These are phyloP conservation scores for Nesidiocoris tenuis DNA, from an alignment of 2,888 invertebrate genomes.

Conservation along the genomic window DNA sequence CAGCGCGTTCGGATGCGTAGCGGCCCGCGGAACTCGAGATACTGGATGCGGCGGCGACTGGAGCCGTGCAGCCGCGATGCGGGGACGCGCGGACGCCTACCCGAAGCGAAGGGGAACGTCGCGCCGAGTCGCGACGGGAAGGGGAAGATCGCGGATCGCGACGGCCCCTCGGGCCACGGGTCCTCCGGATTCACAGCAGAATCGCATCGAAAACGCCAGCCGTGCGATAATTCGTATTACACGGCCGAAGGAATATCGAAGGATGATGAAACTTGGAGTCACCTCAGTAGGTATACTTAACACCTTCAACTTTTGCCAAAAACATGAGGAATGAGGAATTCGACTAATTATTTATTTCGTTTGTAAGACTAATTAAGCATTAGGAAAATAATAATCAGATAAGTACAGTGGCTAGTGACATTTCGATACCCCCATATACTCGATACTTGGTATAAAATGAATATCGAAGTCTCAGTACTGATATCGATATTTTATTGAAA, in stretches of 20 bases:
- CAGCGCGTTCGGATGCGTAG: background rate
- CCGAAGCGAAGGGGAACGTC: background rate
- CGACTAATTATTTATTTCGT: no score
- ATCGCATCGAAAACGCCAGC: background rate
- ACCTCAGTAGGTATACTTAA: no score
- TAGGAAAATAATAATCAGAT: no score
- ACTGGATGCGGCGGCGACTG: background rate
- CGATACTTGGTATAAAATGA: no score
- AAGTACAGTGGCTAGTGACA: no score
- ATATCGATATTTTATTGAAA: no score
- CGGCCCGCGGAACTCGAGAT: background rate
- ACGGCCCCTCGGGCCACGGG: background rate
- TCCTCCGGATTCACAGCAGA: background rate
- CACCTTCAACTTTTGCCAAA: no score
- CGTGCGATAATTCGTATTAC: background rate
- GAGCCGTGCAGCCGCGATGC: background rate
- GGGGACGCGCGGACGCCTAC: background rate
- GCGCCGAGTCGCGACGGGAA: background rate
- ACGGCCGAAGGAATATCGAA: background rate
- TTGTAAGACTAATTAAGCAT: no score
- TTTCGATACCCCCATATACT: no score
- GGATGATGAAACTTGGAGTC: no score
- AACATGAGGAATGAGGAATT: no score
- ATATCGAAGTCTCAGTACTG: no score
- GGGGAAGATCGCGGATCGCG: background rate